Conservation (phyloP, 2,797 vertebrate genomes). For the Peromyscus attwateri region DNA sequence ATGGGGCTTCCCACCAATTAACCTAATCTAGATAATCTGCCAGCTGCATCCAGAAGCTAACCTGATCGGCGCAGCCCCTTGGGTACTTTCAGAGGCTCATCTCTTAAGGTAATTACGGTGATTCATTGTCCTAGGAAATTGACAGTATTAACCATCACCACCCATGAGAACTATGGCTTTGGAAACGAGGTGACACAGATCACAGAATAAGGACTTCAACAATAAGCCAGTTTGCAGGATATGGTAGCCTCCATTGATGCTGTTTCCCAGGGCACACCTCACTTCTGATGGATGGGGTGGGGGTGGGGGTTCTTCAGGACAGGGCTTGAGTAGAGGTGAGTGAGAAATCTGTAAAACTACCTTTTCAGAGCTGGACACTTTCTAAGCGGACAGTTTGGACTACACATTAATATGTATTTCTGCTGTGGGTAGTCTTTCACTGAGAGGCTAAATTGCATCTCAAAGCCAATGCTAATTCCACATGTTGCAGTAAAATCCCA, state of each 20-base stretch:
- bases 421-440: background rate
- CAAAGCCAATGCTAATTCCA: background rate
- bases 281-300: background rate
- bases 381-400: background rate
- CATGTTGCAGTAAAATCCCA: background rate
- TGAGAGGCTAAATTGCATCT: background rate
- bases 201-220: background rate
- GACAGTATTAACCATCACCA: background rate
- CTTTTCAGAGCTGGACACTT: background rate
- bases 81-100: background rate
- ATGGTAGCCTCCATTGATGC: no score
- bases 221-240: background rate
- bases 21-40: background rate
- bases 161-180: background rate
- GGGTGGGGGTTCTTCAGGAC: background rate
- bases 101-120: background rate
- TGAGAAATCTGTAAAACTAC: background rate
- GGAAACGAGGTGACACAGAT: slow-evolving; percentile 1
- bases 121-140: background rate
- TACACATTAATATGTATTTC: background rate
- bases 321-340: background rate
- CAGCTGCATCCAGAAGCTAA: background rate
- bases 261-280: background rate
- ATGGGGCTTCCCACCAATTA: background rate
- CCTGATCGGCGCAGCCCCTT: background rate